A percentile compares a stretch with the other conserved stretches of the same genome.
Conservation (phyloP, 2,888 invertebrate genomes). For the Tipula lateralis region DNA sequence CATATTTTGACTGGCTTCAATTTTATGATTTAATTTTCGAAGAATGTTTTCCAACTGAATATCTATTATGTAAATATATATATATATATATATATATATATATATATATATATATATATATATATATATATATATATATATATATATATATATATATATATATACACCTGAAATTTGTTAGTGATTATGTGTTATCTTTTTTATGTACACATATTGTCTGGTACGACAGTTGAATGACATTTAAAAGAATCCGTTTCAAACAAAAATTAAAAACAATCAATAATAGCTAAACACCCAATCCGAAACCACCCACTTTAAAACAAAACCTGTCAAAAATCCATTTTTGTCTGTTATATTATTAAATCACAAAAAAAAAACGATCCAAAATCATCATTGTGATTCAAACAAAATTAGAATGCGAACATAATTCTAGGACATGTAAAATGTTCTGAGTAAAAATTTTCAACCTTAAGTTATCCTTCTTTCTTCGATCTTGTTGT, state of each 20-base stretch:
- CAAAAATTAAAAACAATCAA: background rate
- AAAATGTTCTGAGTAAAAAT: background rate
- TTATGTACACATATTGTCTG: background rate
- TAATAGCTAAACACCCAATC: background rate
- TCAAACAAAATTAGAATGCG: conserved; percentile 19
- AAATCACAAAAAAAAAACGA: background rate
- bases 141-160: too few relatives aligned
- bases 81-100: too few relatives aligned
- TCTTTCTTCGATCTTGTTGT: background rate
- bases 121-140: too few relatives aligned
- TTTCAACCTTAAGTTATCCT: conserved; percentile 11
- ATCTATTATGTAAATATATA: too few relatives aligned
- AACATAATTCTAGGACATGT: background rate
- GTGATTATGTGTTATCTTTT: too few relatives aligned
- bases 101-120: too few relatives aligned
- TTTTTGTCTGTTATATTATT: background rate
- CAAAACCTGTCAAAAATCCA: background rate
- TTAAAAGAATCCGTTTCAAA: background rate
- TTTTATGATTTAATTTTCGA: too few relatives aligned
- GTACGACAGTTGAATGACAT: background rate
- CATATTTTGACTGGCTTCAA: too few relatives aligned
- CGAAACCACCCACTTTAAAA: background rate
- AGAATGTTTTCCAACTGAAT: too few relatives aligned
- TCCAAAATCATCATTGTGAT: background rate
- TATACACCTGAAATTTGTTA: too few relatives aligned